These are phyloP conservation scores for Arvicanthis niloticus DNA, from an alignment of 2,113 vertebrate species.

Conservation along the genomic window DNA sequence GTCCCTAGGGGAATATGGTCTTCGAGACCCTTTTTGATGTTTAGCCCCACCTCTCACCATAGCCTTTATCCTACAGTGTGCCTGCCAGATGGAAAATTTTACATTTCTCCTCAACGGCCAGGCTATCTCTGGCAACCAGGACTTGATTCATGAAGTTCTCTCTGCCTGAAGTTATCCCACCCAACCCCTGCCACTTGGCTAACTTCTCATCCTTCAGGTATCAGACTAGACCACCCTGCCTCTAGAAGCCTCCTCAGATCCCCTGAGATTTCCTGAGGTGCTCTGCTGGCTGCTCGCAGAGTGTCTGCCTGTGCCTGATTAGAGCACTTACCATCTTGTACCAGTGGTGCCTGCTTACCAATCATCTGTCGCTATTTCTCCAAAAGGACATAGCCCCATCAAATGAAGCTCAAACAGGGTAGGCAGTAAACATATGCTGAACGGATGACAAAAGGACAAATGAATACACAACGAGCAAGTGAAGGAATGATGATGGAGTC, in stretches of 20 bases:
- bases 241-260: neutral
- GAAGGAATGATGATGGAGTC: neutral
- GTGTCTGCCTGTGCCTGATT: slow-evolving; percentile 10
- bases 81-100: neutral
- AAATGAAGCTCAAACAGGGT: slow-evolving; percentile 21
- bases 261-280: neutral
- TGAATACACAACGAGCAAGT: neutral
- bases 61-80: neutral
- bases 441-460: slow-evolving; percentile 51
- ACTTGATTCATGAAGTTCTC: neutral
- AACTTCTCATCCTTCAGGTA: neutral
- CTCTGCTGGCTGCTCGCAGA: neutral
- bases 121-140: slow-evolving; percentile 13
- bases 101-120: neutral
- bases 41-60: neutral
- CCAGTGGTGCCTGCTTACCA: neutral
- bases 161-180: neutral
- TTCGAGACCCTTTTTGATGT: neutral
- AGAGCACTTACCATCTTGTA: neutral
- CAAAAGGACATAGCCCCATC: neutral
- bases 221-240: slow-evolving; percentile 13
- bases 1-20: neutral
- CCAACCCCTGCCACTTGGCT: neutral
- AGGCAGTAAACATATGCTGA: neutral
- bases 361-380: neutral